Evolutionary conservation across 2,888 invertebrate genomes (phyloP).

Genomic region (Lordiphosa andalusiaca): DNA sequence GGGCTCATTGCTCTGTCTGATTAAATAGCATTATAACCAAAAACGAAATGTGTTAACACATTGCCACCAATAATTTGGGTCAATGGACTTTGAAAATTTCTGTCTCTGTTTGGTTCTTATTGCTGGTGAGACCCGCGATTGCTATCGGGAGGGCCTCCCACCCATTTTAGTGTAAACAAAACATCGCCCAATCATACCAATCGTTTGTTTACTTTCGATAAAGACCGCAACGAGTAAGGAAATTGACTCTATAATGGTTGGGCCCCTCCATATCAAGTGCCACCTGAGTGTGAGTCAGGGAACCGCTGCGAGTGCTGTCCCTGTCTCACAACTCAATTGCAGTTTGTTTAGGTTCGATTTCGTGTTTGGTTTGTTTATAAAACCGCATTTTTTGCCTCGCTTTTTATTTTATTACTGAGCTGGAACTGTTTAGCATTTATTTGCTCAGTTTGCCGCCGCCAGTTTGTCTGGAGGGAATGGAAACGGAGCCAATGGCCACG

Average conservation of each 20-base stretch:
- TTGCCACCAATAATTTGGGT: slow-evolving; percentile 54
- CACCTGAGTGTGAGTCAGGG: slow-evolving; percentile 58
- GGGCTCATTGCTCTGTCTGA: slow-evolving; percentile 37
- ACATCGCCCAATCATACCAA: slow-evolving; percentile 41
- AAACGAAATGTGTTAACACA: slow-evolving; percentile 44
- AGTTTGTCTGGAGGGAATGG: slow-evolving; percentile 54
- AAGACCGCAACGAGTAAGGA: slow-evolving; percentile 49
- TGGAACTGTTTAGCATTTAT: slow-evolving; percentile 62
- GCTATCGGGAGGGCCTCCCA: slow-evolving; percentile 20
- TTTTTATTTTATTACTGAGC: slow-evolving; percentile 58
- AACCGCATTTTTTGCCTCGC: slow-evolving; percentile 25
- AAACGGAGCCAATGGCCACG: background rate
- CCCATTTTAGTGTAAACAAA: slow-evolving; percentile 32
- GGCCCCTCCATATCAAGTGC: slow-evolving; percentile 47
- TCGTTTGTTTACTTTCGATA: slow-evolving; percentile 67
- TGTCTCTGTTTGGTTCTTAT: slow-evolving; percentile 20
- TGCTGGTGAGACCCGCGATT: slow-evolving; percentile 16
- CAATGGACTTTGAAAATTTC: slow-evolving; percentile 60
- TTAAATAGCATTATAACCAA: slow-evolving; percentile 21
- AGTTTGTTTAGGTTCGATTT: slow-evolving; percentile 69
- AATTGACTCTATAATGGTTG: slow-evolving; percentile 57
- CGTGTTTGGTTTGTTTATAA: slow-evolving; percentile 63
- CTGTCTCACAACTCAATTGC: slow-evolving; percentile 44
- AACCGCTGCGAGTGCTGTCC: slow-evolving; percentile 6
- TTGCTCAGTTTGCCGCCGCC: slow-evolving; percentile 66